Evolutionary conservation across 2,888 invertebrate genomes (phyloP).

Genomic region (Hirtodrosophila alboralis): DNA sequence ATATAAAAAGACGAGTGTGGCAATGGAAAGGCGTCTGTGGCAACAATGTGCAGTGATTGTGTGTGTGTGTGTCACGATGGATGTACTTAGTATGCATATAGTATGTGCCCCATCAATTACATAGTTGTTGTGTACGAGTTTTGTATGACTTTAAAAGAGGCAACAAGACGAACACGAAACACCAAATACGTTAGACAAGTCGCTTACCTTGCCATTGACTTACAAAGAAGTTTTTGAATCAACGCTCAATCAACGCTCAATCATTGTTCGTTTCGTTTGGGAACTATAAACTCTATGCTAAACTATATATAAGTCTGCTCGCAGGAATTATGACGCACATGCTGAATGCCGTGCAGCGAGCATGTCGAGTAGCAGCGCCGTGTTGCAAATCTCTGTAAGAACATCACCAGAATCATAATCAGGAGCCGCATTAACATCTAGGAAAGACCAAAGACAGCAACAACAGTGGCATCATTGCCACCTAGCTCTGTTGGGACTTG

Average conservation of each 20-base stretch:
- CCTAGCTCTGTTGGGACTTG: not conserved
- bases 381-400: constrained; percentile 89
- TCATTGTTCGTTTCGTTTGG: constrained; percentile 10
- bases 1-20: constrained; percentile 14
- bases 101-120: constrained; percentile 5
- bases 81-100: not conserved
- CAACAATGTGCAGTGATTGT: constrained; percentile 36
- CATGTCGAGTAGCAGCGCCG: constrained; percentile 92
- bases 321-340: constrained; percentile 91
- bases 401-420: constrained; percentile 63
- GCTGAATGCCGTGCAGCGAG: constrained; percentile 89
- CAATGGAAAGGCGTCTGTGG: constrained; percentile 1
- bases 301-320: constrained; percentile 93
- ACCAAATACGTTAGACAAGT: constrained; percentile 38
- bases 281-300: constrained; percentile 61
- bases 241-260: constrained; percentile 30
- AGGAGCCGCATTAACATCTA: constrained; percentile 42
- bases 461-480: not conserved
- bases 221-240: constrained; percentile 20
- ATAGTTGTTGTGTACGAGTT: constrained; percentile 16
- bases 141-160: constrained; percentile 29
- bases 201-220: constrained; percentile 72
- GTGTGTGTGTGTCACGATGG: constrained; percentile 3
- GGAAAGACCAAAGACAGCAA: not conserved
- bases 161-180: constrained; percentile 45